Percentiles rank a stretch among this genome's conserved stretches.
Conservation (phyloP, 2,888 invertebrate species). For the Campoplex capitator region DNA sequence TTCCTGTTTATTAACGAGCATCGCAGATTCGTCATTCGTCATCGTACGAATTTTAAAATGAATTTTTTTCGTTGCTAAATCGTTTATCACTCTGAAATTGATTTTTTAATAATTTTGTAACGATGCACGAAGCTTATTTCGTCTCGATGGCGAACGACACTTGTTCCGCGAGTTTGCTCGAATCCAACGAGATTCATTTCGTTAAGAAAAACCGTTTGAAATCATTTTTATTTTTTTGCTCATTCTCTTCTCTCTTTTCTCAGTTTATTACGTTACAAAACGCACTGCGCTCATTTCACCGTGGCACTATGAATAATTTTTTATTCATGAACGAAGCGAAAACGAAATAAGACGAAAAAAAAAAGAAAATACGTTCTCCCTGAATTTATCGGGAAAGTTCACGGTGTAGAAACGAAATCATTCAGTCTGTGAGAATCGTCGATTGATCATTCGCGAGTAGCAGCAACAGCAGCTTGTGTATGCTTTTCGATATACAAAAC, state of each 20-base stretch:
- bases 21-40: constrained; percentile 69
- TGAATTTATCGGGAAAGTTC: constrained; percentile 20
- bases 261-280: background rate
- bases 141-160: background rate
- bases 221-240: background rate
- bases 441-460: constrained; percentile 46
- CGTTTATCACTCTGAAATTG: background rate
- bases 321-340: constrained; percentile 1
- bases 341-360: background rate
- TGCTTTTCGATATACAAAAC: constrained; percentile 25
- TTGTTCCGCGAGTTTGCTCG: background rate
- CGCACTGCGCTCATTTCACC: constrained; percentile 17
- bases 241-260: background rate
- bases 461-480: background rate
- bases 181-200: background rate
- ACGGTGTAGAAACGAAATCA: constrained; percentile 53
- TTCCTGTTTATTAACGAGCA: constrained; percentile 63
- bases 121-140: background rate
- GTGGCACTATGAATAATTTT: constrained; percentile 49
- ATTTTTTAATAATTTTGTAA: background rate
- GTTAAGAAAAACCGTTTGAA: background rate
- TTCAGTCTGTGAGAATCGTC: constrained; percentile 54
- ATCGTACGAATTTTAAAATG: constrained; percentile 55
- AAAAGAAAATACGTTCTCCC: background rate
- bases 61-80: background rate